A percentile compares a stretch with the other conserved stretches of the same genome.
Conservation (phyloP, 2,797 vertebrate genomes). For the Epinephelus awoara region DNA sequence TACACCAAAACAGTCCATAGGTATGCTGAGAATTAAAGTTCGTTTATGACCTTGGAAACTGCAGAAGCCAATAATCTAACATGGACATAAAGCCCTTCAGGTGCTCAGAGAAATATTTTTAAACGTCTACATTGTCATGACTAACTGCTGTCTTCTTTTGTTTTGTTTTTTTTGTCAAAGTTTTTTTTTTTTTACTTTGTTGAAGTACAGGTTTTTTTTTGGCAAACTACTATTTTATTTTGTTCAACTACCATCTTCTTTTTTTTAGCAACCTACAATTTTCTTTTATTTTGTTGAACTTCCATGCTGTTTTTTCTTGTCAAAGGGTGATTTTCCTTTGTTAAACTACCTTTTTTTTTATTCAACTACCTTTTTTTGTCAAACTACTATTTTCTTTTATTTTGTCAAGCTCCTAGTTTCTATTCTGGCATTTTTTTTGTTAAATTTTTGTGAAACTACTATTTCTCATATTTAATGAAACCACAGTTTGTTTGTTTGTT, state of each 20-base stretch:
- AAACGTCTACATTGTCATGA: background rate
- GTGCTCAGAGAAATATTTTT: background rate
- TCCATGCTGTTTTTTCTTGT: background rate
- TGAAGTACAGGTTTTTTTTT: background rate
- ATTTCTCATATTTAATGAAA: too few species aligned
- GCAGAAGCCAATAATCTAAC: background rate
- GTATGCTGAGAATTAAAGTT: background rate
- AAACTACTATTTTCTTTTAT: background rate
- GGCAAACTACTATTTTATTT: too few species aligned
- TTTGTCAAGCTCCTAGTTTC: too few species aligned
- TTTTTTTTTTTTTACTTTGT: too few species aligned
- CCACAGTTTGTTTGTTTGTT: too few species aligned
- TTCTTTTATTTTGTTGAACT: background rate
- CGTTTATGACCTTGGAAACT: background rate
- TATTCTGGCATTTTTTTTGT: too few species aligned
- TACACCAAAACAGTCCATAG: background rate
- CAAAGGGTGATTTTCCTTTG: too few species aligned
- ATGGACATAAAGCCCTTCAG: background rate
- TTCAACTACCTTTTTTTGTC: background rate
- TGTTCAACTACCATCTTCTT: background rate
- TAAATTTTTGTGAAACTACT: too few species aligned
- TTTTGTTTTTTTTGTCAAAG: too few species aligned
- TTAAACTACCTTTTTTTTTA: background rate
- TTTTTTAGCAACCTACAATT: background rate
- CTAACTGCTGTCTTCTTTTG: background rate